These are phyloP conservation scores for Myrmophylax atrothorax DNA, from an alignment of 2,113 vertebrate genomes.

Conservation along the genomic window DNA sequence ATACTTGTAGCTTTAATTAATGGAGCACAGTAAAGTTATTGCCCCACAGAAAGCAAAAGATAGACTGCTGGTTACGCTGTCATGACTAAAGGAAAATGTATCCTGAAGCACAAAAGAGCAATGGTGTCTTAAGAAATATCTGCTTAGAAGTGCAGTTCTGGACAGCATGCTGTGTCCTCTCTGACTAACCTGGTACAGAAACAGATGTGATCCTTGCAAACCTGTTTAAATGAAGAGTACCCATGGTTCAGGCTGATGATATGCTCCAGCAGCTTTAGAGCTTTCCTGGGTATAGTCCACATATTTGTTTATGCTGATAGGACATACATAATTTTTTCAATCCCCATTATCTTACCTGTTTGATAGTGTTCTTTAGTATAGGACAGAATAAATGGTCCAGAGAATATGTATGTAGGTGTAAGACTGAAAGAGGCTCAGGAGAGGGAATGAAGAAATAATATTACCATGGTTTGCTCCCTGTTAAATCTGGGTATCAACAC, in stretches of 20 bases:
- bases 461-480: not conserved
- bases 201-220: not conserved
- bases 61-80: not conserved
- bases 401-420: not conserved
- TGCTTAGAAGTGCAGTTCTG: not conserved
- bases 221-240: not conserved
- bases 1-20: constrained; percentile 6
- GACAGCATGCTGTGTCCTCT: not conserved
- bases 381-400: not conserved
- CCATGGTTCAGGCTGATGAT: not conserved
- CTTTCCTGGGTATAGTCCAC: not conserved
- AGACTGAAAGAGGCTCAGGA: not conserved
- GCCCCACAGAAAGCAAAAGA: not conserved
- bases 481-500: not conserved
- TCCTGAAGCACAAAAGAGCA: constrained; percentile 7
- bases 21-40: not conserved
- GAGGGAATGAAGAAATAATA: not conserved
- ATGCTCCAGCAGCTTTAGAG: not conserved
- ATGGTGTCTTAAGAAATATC: not conserved
- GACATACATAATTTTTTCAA: not conserved
- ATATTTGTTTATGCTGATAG: not conserved
- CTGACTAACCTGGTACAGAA: not conserved
- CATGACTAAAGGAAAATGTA: not conserved
- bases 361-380: not conserved
- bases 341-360: not conserved